phyloP scores from a whole-genome alignment of 1,140 invertebrate genomes.

The Psilanteris sp. region DNA sequence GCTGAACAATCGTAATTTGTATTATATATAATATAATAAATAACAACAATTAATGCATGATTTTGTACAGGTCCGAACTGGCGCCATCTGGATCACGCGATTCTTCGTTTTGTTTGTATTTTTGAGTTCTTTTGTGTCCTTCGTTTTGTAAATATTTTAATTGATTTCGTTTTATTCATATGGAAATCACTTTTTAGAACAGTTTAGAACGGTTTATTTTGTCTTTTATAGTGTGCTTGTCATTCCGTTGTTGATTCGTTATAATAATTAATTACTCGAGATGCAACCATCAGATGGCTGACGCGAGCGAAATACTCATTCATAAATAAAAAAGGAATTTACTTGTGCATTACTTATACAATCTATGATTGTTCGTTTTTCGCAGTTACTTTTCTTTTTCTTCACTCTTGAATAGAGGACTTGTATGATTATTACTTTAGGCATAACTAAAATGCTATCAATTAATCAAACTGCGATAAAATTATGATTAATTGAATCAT shows the following conservation, averaged over 20 bases:
- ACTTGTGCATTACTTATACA: constrained; percentile 11
- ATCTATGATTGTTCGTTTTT: constrained; percentile 19
- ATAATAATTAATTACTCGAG: not conserved
- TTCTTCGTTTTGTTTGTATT: not conserved
- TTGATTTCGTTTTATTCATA: not conserved
- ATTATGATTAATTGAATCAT: too few relatives aligned
- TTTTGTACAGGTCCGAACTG: constrained; percentile 29
- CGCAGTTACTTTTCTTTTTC: constrained; percentile 7
- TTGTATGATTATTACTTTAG: too few relatives aligned
- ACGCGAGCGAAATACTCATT: constrained; percentile 30
- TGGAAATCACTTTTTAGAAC: too few relatives aligned
- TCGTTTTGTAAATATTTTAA: constrained; percentile 27
- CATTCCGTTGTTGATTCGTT: not conserved
- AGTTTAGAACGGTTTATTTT: not conserved
- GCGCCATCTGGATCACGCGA: constrained; percentile 4
- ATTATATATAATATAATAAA: constrained; percentile 18
- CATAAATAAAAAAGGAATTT: constrained; percentile 3
- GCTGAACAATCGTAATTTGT: constrained; percentile 22
- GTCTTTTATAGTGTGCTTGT: not conserved
- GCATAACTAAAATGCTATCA: too few relatives aligned
- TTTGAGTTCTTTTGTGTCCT: not conserved
- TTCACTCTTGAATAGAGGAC: not conserved
- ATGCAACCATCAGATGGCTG: not conserved
- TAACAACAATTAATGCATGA: constrained; percentile 10
- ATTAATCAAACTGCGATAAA: too few relatives aligned